These are phyloP conservation scores for Brachionus plicatilis DNA, from an alignment of 1,140 invertebrate species.

Conservation along the genomic window DNA sequence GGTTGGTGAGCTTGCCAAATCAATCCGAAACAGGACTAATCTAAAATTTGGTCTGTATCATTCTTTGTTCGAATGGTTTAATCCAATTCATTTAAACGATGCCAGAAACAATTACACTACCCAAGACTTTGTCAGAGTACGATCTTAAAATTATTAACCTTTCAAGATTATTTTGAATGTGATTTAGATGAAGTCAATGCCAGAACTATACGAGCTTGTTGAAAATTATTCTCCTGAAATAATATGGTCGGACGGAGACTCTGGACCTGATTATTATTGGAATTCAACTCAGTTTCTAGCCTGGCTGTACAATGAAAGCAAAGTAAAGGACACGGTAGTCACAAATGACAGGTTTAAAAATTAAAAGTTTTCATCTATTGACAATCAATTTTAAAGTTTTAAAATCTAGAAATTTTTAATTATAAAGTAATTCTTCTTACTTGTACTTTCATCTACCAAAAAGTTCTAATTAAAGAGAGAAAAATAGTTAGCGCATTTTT, in stretches of 20 bases:
- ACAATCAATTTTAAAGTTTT: too few species aligned
- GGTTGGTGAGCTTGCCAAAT: slow-evolving; percentile 65
- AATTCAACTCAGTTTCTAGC: slow-evolving; percentile 63
- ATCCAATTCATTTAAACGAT: slow-evolving; percentile 74
- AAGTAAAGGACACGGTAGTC: slow-evolving; percentile 78
- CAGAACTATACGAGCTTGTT: slow-evolving; percentile 61
- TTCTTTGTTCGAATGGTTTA: slow-evolving; percentile 84
- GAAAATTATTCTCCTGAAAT: slow-evolving; percentile 77
- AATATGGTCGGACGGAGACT: slow-evolving; percentile 82
- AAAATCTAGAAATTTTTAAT: too few species aligned
- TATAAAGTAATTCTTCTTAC: too few species aligned
- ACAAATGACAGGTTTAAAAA: slow-evolving; percentile 66
- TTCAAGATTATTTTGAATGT: background rate
- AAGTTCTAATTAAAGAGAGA: too few species aligned
- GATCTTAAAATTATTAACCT: background rate
- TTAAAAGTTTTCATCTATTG: background rate
- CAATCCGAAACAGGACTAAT: slow-evolving; percentile 61
- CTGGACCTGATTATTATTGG: slow-evolving; percentile 66
- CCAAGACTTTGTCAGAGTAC: slow-evolving; percentile 22
- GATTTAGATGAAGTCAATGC: slow-evolving; percentile 43
- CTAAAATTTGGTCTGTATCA: slow-evolving; percentile 80
- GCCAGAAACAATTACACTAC: slow-evolving; percentile 52
- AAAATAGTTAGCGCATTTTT: too few species aligned
- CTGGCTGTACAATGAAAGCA: slow-evolving; percentile 86
- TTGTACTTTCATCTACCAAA: too few species aligned